Evolutionary conservation across 2,113 vertebrate species (phyloP), one percentile per base, ranked within the genome.

Genomic region (Falcunculus frontatus): DNA sequence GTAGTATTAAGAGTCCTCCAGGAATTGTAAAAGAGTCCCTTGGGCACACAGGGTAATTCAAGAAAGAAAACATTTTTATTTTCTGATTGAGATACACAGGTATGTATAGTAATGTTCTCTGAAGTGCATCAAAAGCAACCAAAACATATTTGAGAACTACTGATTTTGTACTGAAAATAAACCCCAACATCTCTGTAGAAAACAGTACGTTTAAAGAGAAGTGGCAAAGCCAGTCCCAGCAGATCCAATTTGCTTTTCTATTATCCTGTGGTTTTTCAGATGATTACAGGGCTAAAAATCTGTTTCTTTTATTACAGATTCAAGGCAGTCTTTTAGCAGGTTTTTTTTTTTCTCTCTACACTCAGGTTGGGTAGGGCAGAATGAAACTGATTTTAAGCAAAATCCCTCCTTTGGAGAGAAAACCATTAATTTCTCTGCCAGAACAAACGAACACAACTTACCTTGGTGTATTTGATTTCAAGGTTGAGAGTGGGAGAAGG

Each of bases 391-490:
- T 83, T 89, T 78, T 55, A 85, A 95, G 82, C 20, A 93, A 94
- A 94, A 86, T 72, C 37, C 65, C 89, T 78, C 52, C 25, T 92
- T 59, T 76, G 69, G 69, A 87, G 80, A 63, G 69, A 87, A 59
- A 92, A 35, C 17, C 29, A 6, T 50, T 13, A 68, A 62, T 57
- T 84, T 86, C 72, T 79, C 76, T 79, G 77, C 46, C 84, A 30
- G 94, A 93, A 92, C 64, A 92, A 89, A 92, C 4, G 70, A 91
- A n/a, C 74, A 52, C 70, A 70, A 98, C 99, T 97, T 98, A 99
- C 99, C 99, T 99, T 99, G 79, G 98, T 99, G 98, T 99, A 98
- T 98, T 99, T 99, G 98, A 99, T 99, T 97, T 99, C 99, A 89
- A 99, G 98, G 98, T 99, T 98, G 97, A 98, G 98, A 89, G 99